Percentiles rank a stretch among this genome's conserved stretches.
Evolutionary conservation across 1,140 invertebrate species (phyloP).

Genomic region (Euura lappo): DNA sequence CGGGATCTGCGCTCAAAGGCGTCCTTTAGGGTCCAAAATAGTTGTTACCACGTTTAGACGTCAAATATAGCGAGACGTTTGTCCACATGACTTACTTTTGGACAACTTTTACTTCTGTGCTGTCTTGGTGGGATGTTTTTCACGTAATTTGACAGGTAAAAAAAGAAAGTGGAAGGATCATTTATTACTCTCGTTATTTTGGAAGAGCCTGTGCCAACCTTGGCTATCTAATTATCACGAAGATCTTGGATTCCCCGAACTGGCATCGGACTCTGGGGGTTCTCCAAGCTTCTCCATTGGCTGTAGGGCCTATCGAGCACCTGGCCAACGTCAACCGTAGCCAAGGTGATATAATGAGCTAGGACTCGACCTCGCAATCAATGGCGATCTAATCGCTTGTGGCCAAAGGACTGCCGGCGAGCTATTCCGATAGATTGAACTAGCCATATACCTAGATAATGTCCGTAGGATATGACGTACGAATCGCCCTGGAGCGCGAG

Average conservation of each 20-base stretch:
- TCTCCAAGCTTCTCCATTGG: background rate
- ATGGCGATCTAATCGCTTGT: background rate
- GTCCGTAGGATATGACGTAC: background rate
- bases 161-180: too few species aligned
- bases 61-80: too few species aligned
- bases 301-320: constrained; percentile 2
- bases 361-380: constrained; percentile 3
- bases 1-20: background rate
- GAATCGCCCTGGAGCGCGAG: background rate
- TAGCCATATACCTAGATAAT: background rate
- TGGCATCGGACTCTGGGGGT: background rate
- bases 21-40: background rate
- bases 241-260: background rate
- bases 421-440: constrained; percentile 6
- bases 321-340: background rate
- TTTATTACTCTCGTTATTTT: too few species aligned
- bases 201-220: too few species aligned
- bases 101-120: too few species aligned
- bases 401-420: background rate
- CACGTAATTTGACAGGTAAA: too few species aligned
- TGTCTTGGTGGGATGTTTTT: too few species aligned
- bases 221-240: background rate
- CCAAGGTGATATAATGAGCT: background rate
- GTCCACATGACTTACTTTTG: too few species aligned
- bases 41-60: too few species aligned